phyloP scores from a whole-genome alignment of 2,797 vertebrate genomes.

The Glyptemys insculpta region DNA sequence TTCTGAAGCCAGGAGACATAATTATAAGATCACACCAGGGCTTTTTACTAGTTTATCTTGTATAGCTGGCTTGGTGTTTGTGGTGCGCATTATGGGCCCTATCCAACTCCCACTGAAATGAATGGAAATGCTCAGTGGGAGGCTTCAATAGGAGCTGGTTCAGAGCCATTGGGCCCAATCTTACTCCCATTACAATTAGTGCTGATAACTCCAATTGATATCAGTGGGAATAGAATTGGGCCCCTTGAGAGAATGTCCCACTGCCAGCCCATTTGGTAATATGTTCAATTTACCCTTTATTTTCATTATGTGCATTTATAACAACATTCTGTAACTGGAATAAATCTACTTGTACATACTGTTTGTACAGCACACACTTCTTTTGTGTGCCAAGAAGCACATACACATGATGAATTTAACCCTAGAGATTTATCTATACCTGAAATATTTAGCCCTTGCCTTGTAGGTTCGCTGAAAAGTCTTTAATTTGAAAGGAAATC shows the following conservation, averaged over 20 bases:
- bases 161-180: not conserved
- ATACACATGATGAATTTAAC: not conserved
- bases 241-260: not conserved
- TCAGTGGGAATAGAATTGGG: not conserved
- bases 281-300: not conserved
- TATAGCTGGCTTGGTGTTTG: not conserved
- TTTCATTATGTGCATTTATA: conserved; percentile 13
- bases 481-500: conserved; percentile 16
- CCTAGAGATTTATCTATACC: not conserved
- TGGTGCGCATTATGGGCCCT: not conserved
- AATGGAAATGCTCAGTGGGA: not conserved
- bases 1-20: not conserved
- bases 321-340: not conserved
- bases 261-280: not conserved
- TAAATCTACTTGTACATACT: not conserved
- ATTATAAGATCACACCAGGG: not conserved
- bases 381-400: not conserved
- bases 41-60: not conserved
- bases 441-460: not conserved
- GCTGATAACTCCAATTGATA: not conserved
- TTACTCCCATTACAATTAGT: not conserved
- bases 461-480: not conserved
- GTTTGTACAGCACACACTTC: not conserved
- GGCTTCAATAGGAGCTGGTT: too few relatives aligned
- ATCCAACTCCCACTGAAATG: too few relatives aligned